Base-by-base conservation (phyloP, 2,888 invertebrate species). In the Heterodera filipjevi region DNA sequence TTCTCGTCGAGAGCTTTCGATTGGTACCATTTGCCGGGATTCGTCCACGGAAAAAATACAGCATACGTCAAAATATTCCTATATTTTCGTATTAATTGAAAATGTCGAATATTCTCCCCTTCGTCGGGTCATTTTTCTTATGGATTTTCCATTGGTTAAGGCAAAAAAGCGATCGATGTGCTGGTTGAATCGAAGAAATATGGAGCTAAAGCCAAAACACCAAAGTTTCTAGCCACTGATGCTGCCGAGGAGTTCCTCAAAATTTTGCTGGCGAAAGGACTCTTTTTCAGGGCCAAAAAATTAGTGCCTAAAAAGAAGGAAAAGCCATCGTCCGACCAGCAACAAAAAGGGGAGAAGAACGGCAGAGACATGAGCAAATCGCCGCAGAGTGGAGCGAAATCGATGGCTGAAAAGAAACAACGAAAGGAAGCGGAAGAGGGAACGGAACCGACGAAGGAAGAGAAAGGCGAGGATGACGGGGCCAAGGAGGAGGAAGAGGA, bases 181-280 rank as follows among this genome's bases (percentile, higher is more conserved):
- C 91, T 99, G 12, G 90, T 97, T 89, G 94, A 94, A 68, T 98
- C 98, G 0, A 94, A 94, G 90, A 94, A 94, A 90, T 99, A 95
- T 93, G 94, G 80, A 92, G 93, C 70, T 83, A 89, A 89, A 53
- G 87, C 90, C 30, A 93, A 93, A 83, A 92, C 92, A 76, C 92
- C 93, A 0, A 90, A 94, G 68, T 97, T 99, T 90, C 92, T 93
- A 35, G 93, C 93, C 10, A 92, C 96, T 66, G 66, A 77, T 30
- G 77, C 81, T 72, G 85, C 83, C 39, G 82, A 71, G 53, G 70
- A 76, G 46, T 84, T 80, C 76, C 64, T 83, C 66, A 71, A 80
- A 59, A 76, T 68, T 16, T 49, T 88, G 66, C 72, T 87, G 53
- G 83, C 83, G 14, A 78, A 84, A 46, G 83, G 85, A 14, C 66